phyloP scores from a whole-genome alignment of 2,888 invertebrate species.

The Sericinus montela region DNA sequence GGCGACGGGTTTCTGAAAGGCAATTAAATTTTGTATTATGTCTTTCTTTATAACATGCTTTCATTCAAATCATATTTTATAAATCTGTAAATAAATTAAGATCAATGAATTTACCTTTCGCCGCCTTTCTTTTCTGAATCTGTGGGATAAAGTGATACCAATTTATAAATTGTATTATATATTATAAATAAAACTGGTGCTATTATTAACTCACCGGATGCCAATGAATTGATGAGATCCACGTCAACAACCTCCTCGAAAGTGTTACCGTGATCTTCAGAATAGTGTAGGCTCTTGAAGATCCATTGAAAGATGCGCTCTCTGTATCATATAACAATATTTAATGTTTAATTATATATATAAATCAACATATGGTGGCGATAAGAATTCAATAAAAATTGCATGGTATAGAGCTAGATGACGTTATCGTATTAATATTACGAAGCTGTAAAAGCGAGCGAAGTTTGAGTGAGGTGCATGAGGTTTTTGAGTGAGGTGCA shows the following conservation, averaged over 20 bases:
- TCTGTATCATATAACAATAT: slow-evolving; percentile 38
- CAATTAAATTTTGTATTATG: no score
- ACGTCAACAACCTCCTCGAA: slow-evolving; percentile 71
- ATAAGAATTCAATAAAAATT: no score
- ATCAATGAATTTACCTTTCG: slow-evolving; percentile 1
- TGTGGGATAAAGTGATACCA: not conserved
- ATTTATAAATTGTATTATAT: not conserved
- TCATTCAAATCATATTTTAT: not conserved
- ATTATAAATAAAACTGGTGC: not conserved
- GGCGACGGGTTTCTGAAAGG: slow-evolving; percentile 64
- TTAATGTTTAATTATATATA: no score
- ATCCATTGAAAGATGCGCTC: slow-evolving; percentile 81
- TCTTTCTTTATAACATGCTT: no score
- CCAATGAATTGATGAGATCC: slow-evolving; percentile 63
- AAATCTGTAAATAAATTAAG: not conserved
- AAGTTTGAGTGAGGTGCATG: no score
- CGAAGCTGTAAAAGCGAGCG: no score
- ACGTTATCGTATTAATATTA: no score
- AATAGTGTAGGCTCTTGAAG: slow-evolving; percentile 82
- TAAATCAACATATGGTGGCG: no score
- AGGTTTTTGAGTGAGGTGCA: no score
- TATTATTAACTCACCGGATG: slow-evolving; percentile 30
- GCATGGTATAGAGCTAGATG: no score
- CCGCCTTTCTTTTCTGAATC: not conserved
- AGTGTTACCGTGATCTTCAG: slow-evolving; percentile 76